phyloP scores from a whole-genome alignment of 2,797 vertebrate genomes.

The Coluber constrictor region DNA sequence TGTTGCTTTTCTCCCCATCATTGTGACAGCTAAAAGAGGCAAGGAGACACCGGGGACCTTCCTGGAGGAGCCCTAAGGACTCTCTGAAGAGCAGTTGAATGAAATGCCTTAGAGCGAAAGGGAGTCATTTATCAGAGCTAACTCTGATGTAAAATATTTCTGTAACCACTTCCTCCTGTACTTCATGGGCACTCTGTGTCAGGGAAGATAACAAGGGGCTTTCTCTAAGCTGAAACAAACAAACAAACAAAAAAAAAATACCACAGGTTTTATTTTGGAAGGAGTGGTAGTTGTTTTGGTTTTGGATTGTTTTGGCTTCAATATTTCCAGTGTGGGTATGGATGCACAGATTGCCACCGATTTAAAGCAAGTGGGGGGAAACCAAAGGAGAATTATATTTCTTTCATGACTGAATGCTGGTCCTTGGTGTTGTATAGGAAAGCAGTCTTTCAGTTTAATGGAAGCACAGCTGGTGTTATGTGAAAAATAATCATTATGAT shows the following conservation, averaged over 20 bases:
- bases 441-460: conserved; percentile 61
- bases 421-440: conserved; percentile 65
- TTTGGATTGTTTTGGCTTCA: neutral
- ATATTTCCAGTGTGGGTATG: conserved; percentile 55
- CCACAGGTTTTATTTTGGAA: neutral
- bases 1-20: neutral
- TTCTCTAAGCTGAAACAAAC: conserved; percentile 52
- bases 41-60: conserved; percentile 4
- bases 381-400: conserved; percentile 73
- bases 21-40: conserved; percentile 12
- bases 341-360: conserved; percentile 75
- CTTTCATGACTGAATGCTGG: conserved; percentile 75
- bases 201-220: conserved; percentile 49
- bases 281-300: too few species aligned
- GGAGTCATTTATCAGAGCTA: conserved; percentile 28
- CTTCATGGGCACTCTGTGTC: conserved; percentile 1
- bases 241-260: conserved; percentile 21
- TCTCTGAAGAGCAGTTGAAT: conserved; percentile 29
- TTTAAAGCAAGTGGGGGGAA: conserved; percentile 75
- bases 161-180: conserved; percentile 20
- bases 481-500: conserved; percentile 72
- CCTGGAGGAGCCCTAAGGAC: neutral
- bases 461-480: conserved; percentile 74
- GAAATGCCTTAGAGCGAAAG: conserved; percentile 24
- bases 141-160: conserved; percentile 36